phyloP scores from a whole-genome alignment of 2,888 invertebrate genomes.

The Priocnemis perturbator region DNA sequence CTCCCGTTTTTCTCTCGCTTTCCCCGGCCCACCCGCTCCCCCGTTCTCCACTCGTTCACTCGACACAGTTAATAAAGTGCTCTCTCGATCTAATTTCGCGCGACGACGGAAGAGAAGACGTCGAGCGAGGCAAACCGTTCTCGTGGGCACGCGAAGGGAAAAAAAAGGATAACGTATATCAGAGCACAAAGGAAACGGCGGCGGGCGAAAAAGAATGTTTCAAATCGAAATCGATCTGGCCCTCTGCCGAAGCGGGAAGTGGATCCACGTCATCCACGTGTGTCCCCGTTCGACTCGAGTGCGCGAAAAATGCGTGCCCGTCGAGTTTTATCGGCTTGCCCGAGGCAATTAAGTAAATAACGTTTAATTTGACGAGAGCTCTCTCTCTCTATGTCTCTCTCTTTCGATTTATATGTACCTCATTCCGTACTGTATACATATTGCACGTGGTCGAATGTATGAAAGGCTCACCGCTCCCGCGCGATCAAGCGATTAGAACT shows the following conservation, averaged over 20 bases:
- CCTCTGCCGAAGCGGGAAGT: neutral
- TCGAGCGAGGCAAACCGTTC: slow-evolving; percentile 22
- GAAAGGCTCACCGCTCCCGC: slow-evolving; percentile 12
- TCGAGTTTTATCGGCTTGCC: too few species aligned
- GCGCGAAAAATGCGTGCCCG: too few species aligned
- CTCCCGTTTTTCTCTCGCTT: neutral
- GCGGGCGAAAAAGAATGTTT: neutral
- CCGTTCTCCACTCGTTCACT: neutral
- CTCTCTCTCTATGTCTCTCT: neutral
- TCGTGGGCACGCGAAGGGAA: neutral
- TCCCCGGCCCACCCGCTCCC: neutral
- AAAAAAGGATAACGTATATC: too few species aligned
- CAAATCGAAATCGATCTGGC: neutral
- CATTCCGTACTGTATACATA: neutral
- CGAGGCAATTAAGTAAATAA: neutral
- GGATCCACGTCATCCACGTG: too few species aligned
- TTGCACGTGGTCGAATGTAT: too few species aligned
- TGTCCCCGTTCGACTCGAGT: slow-evolving; percentile 1
- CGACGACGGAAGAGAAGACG: slow-evolving; percentile 45
- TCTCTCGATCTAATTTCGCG: slow-evolving; percentile 8
- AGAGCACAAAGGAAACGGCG: too few species aligned
- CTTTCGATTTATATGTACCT: neutral
- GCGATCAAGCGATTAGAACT: slow-evolving; percentile 30
- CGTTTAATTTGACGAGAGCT: neutral
- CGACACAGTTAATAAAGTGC: neutral